Conservation (phyloP, 1,140 invertebrate species). For the Nasonia vitripennis region DNA sequence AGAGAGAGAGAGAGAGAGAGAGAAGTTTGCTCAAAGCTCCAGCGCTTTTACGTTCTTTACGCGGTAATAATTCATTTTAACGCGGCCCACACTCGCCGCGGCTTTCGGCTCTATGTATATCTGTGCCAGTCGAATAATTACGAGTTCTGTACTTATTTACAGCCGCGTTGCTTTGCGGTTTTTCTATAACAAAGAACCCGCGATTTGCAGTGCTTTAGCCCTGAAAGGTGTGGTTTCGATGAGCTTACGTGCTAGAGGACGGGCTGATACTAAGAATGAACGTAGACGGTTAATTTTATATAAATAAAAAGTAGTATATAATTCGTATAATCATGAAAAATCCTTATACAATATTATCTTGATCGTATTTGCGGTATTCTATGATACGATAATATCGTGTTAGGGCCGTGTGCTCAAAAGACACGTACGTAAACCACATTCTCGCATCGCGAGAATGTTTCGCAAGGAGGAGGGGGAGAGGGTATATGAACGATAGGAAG, state of each 20-base stretch:
- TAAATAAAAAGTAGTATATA: constrained; percentile 52
- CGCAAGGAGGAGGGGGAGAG: background rate
- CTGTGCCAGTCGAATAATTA: background rate
- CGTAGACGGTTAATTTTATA: constrained; percentile 15
- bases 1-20: too few species aligned
- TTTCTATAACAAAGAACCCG: background rate
- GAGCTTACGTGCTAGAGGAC: background rate
- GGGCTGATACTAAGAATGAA: background rate
- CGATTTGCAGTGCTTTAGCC: too few species aligned
- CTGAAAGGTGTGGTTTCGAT: too few species aligned
- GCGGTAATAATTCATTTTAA: constrained; percentile 38
- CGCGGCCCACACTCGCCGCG: background rate
- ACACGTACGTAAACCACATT: constrained; percentile 50
- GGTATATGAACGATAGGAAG: background rate
- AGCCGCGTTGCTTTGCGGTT: background rate
- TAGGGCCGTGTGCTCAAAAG: constrained; percentile 42
- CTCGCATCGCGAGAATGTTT: constrained; percentile 42
- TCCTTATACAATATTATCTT: constrained; percentile 43
- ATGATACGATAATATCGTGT: constrained; percentile 45
- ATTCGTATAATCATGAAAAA: constrained; percentile 50
- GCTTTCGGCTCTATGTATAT: background rate
- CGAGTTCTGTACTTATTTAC: background rate
- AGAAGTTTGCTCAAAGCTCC: constrained; percentile 10
- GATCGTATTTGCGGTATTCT: constrained; percentile 11
- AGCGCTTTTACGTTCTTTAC: constrained; percentile 17